A percentile compares a stretch with the other conserved stretches of the same genome.
phyloP scores from a whole-genome alignment of 2,797 vertebrate genomes.

The Neosalanx taihuensis region DNA sequence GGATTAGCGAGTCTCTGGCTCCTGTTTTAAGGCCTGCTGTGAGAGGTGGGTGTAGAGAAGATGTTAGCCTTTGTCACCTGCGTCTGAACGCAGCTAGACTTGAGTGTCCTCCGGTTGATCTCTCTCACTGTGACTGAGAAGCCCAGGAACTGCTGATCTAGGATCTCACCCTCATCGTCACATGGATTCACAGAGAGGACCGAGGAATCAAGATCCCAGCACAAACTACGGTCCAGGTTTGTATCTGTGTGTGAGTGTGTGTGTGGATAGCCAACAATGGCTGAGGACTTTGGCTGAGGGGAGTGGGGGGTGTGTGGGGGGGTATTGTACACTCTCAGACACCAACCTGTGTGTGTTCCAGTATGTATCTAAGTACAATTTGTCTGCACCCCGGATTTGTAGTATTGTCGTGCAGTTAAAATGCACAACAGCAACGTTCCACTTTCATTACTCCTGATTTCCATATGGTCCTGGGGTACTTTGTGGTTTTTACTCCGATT shows the following conservation, averaged over 20 bases:
- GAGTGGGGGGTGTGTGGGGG: too few species aligned
- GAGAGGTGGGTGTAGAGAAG: background rate
- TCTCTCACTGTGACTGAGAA: background rate
- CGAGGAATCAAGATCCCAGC: background rate
- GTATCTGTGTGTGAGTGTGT: constrained; percentile 19
- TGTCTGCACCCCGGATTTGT: too few species aligned
- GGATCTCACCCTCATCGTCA: background rate
- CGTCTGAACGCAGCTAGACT: background rate
- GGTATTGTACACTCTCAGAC: too few species aligned
- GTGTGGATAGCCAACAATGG: background rate
- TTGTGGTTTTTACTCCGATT: background rate
- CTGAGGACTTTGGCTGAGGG: background rate
- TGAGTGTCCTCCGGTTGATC: background rate
- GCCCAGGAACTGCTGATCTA: background rate
- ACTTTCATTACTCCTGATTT: too few species aligned
- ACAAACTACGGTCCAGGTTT: background rate
- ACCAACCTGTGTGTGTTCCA: too few species aligned
- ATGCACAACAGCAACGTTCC: too few species aligned
- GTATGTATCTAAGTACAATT: too few species aligned
- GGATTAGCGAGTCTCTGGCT: too few species aligned
- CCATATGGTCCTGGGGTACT: background rate
- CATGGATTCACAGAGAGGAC: background rate
- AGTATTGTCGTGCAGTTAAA: too few species aligned
- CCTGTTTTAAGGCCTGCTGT: too few species aligned
- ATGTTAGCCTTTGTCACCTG: constrained; percentile 3